A percentile compares a stretch with the other conserved stretches of the same genome.
Evolutionary conservation across 2,797 vertebrate genomes (phyloP).

Genomic region (Peromyscus nudipes): DNA sequence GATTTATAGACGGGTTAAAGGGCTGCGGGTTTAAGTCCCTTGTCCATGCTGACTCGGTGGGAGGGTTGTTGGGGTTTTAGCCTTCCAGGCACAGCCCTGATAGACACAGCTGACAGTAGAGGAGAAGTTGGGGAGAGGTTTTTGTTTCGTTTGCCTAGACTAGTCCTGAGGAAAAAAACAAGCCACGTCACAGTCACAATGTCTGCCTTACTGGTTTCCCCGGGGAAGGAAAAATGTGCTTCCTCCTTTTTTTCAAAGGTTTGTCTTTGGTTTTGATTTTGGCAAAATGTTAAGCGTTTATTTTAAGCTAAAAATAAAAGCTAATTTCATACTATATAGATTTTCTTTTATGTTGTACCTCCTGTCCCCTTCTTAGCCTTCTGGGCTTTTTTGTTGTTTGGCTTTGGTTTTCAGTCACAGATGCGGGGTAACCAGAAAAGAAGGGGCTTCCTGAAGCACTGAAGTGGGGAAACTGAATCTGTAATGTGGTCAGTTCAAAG

Average conservation of each 20-base stretch:
- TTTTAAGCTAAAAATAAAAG: slow-evolving; percentile 91
- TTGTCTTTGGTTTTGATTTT: slow-evolving; percentile 83
- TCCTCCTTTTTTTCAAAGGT: slow-evolving; percentile 61
- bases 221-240: slow-evolving; percentile 23
- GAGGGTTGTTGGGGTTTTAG: slow-evolving; percentile 46
- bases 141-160: slow-evolving; percentile 51
- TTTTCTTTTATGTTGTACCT: slow-evolving; percentile 81
- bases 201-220: slow-evolving; percentile 68
- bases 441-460: not conserved
- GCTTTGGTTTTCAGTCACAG: not conserved
- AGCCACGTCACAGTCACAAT: slow-evolving; percentile 49
- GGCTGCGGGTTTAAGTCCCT: slow-evolving; percentile 37
- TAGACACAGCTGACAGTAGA: slow-evolving; percentile 75
- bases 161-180: slow-evolving; percentile 68
- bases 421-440: not conserved
- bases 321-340: slow-evolving; percentile 90
- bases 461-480: not conserved
- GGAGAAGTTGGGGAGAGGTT: slow-evolving; percentile 13
- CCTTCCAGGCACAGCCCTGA: slow-evolving; percentile 64
- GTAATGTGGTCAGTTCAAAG: not conserved
- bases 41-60: not conserved
- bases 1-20: slow-evolving; percentile 72
- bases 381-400: not conserved
- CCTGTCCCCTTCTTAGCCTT: not conserved
- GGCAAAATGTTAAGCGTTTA: slow-evolving; percentile 88